phyloP scores from a whole-genome alignment of 2,888 invertebrate species.

The Leptopilina syphax region DNA sequence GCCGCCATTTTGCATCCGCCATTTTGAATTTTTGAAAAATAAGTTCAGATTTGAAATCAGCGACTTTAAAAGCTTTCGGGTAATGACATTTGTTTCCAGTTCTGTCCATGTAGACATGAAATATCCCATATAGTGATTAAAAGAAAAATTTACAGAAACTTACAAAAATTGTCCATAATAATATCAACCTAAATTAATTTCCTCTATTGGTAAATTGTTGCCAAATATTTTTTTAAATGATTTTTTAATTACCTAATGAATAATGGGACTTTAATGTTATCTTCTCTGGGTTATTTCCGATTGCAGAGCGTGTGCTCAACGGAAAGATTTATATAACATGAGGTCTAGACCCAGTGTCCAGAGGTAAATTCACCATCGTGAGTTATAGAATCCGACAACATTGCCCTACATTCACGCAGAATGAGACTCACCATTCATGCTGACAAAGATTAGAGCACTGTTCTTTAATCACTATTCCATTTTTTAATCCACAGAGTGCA shows the following conservation, averaged over 20 bases:
- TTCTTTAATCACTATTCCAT: conserved; percentile 19
- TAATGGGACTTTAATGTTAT: conserved; percentile 23
- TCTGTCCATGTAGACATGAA: too few species aligned
- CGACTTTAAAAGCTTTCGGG: too few species aligned
- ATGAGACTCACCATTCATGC: conserved; percentile 28
- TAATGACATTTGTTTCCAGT: too few species aligned
- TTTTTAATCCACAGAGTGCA: conserved; percentile 14
- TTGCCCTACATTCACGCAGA: conserved; percentile 21
- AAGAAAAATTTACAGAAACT: too few species aligned
- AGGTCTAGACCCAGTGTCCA: conserved; percentile 37
- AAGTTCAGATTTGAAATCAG: too few species aligned
- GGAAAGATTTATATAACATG: conserved; percentile 15
- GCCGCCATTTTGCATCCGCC: too few species aligned
- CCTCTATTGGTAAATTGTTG: not conserved
- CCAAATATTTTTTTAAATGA: not conserved
- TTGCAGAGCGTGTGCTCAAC: conserved; percentile 8
- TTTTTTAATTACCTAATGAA: conserved; percentile 15
- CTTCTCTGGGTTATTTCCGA: conserved; percentile 4
- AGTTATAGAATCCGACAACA: conserved; percentile 42
- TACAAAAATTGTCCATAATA: too few species aligned
- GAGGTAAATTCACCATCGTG: conserved; percentile 39
- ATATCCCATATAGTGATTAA: too few species aligned
- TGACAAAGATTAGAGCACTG: conserved; percentile 22
- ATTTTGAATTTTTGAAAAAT: conserved; percentile 2
- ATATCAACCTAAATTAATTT: too few species aligned